phyloP scores from a whole-genome alignment of 2,113 vertebrate species.

The Chiloscyllium plagiosum region DNA sequence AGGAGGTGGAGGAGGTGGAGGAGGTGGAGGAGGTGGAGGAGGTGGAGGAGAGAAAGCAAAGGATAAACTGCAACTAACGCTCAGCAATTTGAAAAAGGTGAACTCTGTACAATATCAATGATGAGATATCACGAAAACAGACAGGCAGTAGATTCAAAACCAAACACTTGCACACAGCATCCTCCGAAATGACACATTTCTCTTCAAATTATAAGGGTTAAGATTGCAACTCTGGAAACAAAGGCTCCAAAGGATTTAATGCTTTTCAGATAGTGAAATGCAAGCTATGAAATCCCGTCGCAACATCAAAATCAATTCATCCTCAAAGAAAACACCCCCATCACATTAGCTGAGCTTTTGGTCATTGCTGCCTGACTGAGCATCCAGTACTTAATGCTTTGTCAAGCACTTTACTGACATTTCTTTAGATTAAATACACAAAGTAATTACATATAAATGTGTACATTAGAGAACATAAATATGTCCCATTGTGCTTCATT shows the following conservation, averaged over 20 bases:
- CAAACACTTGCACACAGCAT: background rate
- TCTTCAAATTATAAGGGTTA: background rate
- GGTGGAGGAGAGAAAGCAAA: background rate
- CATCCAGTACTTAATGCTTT: background rate
- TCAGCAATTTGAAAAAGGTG: background rate
- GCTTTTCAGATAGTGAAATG: background rate
- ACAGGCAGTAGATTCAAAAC: background rate
- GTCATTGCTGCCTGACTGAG: background rate
- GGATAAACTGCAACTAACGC: background rate
- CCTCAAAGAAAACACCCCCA: background rate
- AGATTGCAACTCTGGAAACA: background rate
- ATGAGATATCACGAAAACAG: background rate
- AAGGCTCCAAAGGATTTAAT: background rate
- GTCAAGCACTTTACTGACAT: background rate
- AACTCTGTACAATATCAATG: background rate
- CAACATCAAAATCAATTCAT: background rate
- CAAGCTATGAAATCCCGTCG: background rate
- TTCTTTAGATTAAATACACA: background rate
- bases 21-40: too few relatives aligned
- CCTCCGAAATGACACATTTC: background rate
- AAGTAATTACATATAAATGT: background rate
- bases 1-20: too few relatives aligned
- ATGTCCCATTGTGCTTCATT: background rate
- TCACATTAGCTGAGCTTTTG: background rate
- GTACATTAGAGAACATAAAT: background rate